These are phyloP conservation scores for Synanthedon formicaeformis DNA, from an alignment of 2,888 invertebrate genomes.

Conservation along the genomic window DNA sequence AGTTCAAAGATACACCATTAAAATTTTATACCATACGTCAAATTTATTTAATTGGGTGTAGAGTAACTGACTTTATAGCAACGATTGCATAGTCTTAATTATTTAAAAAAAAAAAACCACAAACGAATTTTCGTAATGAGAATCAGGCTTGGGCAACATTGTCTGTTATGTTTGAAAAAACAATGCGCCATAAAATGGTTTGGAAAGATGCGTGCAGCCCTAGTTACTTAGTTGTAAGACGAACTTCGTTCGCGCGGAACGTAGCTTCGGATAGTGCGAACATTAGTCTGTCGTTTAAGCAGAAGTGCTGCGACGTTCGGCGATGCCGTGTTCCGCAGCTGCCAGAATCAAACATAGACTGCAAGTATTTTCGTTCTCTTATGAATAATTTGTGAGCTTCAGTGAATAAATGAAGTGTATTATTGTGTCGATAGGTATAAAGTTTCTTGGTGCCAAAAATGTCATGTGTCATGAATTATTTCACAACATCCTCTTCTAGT, in stretches of 20 bases:
- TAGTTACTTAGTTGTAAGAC: slow-evolving; percentile 35
- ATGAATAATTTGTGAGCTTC: too few relatives aligned
- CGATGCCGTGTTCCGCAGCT: slow-evolving; percentile 57
- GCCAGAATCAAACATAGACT: slow-evolving; percentile 47
- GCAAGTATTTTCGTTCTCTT: slow-evolving; percentile 41
- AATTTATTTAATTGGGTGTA: too few relatives aligned
- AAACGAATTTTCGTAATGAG: slow-evolving; percentile 35
- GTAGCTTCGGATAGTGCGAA: slow-evolving; percentile 18
- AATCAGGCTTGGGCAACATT: slow-evolving; percentile 36
- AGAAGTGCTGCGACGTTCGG: slow-evolving; percentile 24
- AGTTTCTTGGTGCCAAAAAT: too few relatives aligned
- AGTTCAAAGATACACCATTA: too few relatives aligned
- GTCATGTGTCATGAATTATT: too few relatives aligned
- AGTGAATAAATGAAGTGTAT: too few relatives aligned
- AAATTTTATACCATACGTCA: neutral
- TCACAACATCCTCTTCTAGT: too few relatives aligned
- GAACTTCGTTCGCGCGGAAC: slow-evolving; percentile 49
- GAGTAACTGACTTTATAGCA: neutral
- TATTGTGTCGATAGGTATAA: too few relatives aligned
- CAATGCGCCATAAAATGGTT: slow-evolving; percentile 52
- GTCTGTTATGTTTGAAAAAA: slow-evolving; percentile 26
- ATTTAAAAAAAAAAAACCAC: slow-evolving; percentile 16
- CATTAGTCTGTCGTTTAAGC: slow-evolving; percentile 12
- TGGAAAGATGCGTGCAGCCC: slow-evolving; percentile 49
- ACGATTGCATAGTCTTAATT: neutral